Conservation (phyloP, 2,888 invertebrate genomes). For the Eremobia ochroleuca region DNA sequence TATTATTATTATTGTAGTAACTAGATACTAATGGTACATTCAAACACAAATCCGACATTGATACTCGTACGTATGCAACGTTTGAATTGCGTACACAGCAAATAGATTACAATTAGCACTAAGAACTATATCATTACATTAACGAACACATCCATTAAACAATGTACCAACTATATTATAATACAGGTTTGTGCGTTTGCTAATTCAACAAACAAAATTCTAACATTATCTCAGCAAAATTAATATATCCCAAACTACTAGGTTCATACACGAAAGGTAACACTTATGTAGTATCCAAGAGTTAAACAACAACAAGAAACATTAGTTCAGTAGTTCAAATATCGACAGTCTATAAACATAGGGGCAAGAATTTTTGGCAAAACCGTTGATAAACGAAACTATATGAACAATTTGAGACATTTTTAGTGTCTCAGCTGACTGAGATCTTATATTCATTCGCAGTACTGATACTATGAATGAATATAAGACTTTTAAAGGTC, state of each 20-base stretch:
- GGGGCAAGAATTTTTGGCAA: background rate
- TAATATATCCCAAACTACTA: constrained; percentile 54
- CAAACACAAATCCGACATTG: background rate
- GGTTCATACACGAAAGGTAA: constrained; percentile 47
- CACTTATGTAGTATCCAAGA: constrained; percentile 41
- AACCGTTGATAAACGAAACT: background rate
- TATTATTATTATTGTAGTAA: background rate
- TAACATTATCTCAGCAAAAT: constrained; percentile 35
- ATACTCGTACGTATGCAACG: constrained; percentile 9
- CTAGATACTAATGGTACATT: constrained; percentile 10
- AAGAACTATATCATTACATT: constrained; percentile 24
- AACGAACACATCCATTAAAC: constrained; percentile 25
- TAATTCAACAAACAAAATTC: constrained; percentile 32
- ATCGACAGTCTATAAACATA: constrained; percentile 45
- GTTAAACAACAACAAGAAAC: constrained; percentile 61
- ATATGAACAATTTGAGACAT: background rate
- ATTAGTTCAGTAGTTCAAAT: constrained; percentile 65
- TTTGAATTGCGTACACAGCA: constrained; percentile 26
- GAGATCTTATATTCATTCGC: too few species aligned
- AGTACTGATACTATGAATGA: background rate
- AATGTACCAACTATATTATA: constrained; percentile 12
- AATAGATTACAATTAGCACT: constrained; percentile 19
- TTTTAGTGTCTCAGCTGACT: background rate
- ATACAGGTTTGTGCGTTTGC: background rate
- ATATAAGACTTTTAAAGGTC: background rate